A percentile compares a stretch with the other conserved stretches of the same genome.
These are phyloP conservation scores for Eulemur albifrons DNA, from an alignment of 2,797 vertebrate genomes.

Conservation along the genomic window DNA sequence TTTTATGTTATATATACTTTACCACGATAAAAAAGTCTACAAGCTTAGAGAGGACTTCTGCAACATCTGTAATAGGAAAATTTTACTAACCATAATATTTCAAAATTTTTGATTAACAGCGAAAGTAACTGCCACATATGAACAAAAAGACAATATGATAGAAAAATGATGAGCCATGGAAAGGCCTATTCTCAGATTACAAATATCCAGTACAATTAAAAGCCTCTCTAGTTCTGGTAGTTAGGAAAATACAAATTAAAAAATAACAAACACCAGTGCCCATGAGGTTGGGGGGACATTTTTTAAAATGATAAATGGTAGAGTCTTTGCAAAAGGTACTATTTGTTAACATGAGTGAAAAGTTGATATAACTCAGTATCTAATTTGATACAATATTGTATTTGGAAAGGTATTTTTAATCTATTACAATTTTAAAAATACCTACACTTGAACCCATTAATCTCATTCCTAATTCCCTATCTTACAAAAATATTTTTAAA, in stretches of 20 bases:
- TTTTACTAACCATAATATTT: background rate
- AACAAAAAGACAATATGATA: background rate
- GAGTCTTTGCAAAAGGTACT: background rate
- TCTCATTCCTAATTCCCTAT: background rate
- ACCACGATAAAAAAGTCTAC: background rate
- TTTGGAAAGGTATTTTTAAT: background rate
- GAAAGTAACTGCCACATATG: background rate
- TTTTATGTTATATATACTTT: background rate
- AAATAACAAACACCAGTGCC: background rate
- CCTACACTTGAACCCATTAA: background rate
- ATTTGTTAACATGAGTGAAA: background rate
- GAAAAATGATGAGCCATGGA: background rate
- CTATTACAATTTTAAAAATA: background rate
- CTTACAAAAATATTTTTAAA: background rate
- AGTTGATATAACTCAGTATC: background rate
- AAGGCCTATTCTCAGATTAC: background rate
- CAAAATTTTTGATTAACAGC: constrained; percentile 2
- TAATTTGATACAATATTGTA: background rate
- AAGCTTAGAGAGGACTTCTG: background rate
- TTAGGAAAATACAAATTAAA: constrained; percentile 1
- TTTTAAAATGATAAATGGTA: constrained; percentile 1
- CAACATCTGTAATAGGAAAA: background rate
- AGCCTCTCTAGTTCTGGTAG: background rate
- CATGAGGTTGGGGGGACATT: background rate
- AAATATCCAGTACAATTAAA: background rate